Conservation (phyloP, 2,797 vertebrate genomes). For the Phoeniculus purpureus region DNA sequence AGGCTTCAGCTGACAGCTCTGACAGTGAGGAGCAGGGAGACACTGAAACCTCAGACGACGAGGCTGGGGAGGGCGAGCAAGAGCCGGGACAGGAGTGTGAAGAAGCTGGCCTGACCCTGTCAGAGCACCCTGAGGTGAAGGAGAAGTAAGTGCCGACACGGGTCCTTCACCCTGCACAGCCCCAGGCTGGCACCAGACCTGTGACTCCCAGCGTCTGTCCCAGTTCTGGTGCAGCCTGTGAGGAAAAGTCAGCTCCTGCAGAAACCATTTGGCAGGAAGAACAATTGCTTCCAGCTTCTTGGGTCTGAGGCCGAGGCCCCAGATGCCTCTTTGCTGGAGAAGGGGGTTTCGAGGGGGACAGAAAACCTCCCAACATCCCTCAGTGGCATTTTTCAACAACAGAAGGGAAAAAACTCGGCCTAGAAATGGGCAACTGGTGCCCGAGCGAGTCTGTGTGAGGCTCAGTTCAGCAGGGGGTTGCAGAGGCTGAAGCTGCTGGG, state of each 20-base stretch:
- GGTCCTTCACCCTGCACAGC: fast-evolving
- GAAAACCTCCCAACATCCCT: background rate
- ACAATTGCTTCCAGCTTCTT: background rate
- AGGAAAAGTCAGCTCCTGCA: background rate
- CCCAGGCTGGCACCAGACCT: background rate
- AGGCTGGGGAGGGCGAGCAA: constrained; percentile 76
- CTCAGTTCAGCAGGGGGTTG: fast-evolving
- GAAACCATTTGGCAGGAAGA: background rate
- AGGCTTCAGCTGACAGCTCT: constrained; percentile 79
- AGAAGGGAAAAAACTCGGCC: background rate
- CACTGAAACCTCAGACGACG: constrained; percentile 87
- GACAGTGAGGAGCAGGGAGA: constrained; percentile 80
- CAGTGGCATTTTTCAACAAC: background rate
- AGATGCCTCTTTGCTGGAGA: background rate
- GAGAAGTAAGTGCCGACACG: constrained; percentile 82
- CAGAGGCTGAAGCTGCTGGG: background rate
- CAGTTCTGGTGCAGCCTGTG: fast-evolving
- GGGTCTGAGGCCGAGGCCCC: background rate
- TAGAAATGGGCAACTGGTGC: background rate
- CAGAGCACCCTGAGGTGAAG: constrained; percentile 67
- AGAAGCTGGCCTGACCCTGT: background rate
- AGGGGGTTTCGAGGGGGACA: background rate
- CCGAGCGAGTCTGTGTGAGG: background rate
- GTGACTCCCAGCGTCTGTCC: fast-evolving
- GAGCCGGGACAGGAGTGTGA: constrained; percentile 61